These are phyloP conservation scores for Heliocidaris erythrogramma DNA, from an alignment of 35 echinoderm and acorn worm species.

Conservation along the genomic window DNA sequence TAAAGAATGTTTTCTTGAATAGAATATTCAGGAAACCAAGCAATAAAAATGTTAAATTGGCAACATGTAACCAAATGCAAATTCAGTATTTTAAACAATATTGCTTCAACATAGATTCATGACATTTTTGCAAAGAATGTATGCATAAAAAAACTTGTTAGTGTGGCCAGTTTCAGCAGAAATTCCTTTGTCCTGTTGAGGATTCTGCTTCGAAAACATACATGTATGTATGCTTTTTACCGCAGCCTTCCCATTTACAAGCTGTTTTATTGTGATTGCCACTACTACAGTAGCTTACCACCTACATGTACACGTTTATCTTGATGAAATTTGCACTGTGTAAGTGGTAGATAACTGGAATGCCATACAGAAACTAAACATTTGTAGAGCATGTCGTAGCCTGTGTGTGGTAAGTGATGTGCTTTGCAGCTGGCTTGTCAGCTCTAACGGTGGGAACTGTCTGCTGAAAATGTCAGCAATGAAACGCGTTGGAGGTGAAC, in stretches of 20 bases:
- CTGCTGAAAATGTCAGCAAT: not conserved
- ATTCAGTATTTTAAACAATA: too few relatives aligned
- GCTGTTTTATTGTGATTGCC: not conserved
- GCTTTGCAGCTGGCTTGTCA: not conserved
- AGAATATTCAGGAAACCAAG: too few relatives aligned
- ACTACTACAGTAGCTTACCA: not conserved
- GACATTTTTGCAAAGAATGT: too few relatives aligned
- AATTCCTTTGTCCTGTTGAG: too few relatives aligned
- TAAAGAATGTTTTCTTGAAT: too few relatives aligned
- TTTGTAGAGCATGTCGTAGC: not conserved
- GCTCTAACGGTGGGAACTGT: not conserved
- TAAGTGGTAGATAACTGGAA: not conserved
- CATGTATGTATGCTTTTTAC: not conserved
- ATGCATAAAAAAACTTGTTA: too few relatives aligned
- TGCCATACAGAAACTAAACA: not conserved
- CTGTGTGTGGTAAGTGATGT: not conserved
- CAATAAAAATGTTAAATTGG: too few relatives aligned
- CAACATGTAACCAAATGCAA: too few relatives aligned
- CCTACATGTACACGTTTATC: not conserved
- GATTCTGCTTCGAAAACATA: too few relatives aligned
- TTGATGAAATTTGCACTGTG: not conserved
- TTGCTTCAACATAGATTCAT: too few relatives aligned
- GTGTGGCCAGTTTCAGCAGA: too few relatives aligned
- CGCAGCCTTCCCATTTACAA: not conserved
- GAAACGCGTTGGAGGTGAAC: not conserved